phyloP scores from a whole-genome alignment of 2,797 vertebrate species.

The Falco berigora region DNA sequence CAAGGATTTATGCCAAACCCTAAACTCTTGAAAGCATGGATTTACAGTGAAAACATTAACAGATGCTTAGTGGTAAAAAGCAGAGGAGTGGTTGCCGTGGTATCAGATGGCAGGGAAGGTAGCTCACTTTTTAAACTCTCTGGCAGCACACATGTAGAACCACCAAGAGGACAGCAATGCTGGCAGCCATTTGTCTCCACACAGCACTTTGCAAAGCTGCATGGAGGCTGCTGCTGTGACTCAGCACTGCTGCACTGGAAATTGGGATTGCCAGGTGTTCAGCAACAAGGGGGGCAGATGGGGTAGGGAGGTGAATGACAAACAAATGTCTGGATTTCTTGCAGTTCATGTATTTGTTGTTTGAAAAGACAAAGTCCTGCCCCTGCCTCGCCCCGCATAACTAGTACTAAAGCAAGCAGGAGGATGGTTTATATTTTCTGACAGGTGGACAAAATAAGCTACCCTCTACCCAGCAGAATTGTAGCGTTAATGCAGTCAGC shows the following conservation, averaged over 20 bases:
- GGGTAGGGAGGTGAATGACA: neutral
- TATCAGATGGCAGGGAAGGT: conserved; percentile 18
- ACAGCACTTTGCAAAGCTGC: neutral
- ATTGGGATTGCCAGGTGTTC: neutral
- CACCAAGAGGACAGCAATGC: conserved; percentile 4
- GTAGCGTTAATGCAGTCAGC: neutral
- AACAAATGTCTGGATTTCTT: neutral
- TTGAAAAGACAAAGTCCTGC: neutral
- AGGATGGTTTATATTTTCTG: neutral
- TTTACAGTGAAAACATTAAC: conserved; percentile 26
- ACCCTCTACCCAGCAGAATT: neutral
- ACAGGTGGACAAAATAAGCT: neutral
- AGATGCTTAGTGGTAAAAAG: conserved; percentile 39
- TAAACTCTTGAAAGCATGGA: conserved; percentile 21
- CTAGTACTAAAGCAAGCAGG: neutral
- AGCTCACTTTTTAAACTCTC: conserved; percentile 27
- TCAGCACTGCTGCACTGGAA: neutral
- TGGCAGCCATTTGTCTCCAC: neutral
- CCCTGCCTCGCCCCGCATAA: neutral
- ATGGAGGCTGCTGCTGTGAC: neutral
- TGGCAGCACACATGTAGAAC: neutral
- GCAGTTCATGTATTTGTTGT: neutral
- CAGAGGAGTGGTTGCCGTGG: conserved; percentile 37
- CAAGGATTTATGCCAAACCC: neutral
- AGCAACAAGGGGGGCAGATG: neutral